Conservation (phyloP, 2,888 invertebrate species). For the Copidosoma aretas region DNA sequence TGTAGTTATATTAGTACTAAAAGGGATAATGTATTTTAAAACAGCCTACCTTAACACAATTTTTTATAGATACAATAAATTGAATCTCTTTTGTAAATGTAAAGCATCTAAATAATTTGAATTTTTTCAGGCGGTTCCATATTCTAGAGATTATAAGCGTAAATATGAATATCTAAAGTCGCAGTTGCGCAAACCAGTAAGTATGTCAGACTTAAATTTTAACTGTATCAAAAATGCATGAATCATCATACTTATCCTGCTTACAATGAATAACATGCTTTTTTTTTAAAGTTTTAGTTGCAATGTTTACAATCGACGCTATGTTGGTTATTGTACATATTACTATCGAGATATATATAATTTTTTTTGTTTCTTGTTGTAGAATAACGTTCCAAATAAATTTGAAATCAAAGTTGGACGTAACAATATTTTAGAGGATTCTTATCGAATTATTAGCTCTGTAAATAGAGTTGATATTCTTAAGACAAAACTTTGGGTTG, state of each 20-base stretch:
- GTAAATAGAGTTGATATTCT: slow-evolving; percentile 90
- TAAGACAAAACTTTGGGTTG: slow-evolving; percentile 98
- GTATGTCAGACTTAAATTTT: slow-evolving; percentile 49
- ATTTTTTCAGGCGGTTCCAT: slow-evolving; percentile 83
- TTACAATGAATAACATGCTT: neutral
- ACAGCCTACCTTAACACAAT: no score
- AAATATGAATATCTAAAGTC: slow-evolving; percentile 99
- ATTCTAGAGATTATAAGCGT: slow-evolving; percentile 97
- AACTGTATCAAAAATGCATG: no score
- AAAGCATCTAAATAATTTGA: no score
- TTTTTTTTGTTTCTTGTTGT: slow-evolving; percentile 51
- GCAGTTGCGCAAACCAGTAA: slow-evolving; percentile 92
- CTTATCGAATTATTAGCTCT: slow-evolving; percentile 92
- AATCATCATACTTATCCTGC: neutral
- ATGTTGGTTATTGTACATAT: neutral
- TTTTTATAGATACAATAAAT: no score
- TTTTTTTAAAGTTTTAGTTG: neutral
- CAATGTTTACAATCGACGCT: neutral
- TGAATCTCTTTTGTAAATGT: slow-evolving; percentile 4
- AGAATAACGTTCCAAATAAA: slow-evolving; percentile 96
- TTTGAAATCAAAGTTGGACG: slow-evolving; percentile 95
- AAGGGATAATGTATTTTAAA: no score
- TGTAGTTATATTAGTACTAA: no score
- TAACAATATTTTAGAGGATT: slow-evolving; percentile 93
- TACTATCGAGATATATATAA: neutral